Base-by-base conservation (phyloP, 2,888 invertebrate genomes). In the Enchytraeus crypticus region DNA sequence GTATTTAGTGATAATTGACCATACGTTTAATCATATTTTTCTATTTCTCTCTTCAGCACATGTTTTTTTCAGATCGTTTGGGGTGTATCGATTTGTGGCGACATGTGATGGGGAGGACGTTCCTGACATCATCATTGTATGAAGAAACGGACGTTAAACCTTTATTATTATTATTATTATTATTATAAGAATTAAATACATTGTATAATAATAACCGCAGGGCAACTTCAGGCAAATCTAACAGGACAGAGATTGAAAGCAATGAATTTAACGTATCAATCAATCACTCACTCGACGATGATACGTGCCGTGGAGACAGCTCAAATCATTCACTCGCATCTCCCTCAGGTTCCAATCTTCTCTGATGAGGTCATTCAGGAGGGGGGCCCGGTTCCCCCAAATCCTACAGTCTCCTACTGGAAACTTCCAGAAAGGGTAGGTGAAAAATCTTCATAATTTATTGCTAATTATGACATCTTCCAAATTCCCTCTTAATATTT, bases 321-420 rank as follows among this genome's bases (percentile, higher is more conserved):
- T 1, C 18, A 53, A 21, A 60, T 60, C 38, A 60, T 67, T 27
- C 62, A 59, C 45, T 5, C 33, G 11, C 57, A 65, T 43, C 38
- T 65, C 18, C 60, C 62, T 21, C 8, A 58, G 4, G 38, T 66
- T 14, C 49, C 59, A 1, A 32, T 66, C 14, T 26, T 23, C 5
- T 29, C 47, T 8, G 68, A 68, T 56, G 53, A 59, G 3, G 38
- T 61, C 51, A 33, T 68, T 11, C 21, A 51, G 21, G 68, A 68
- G 43, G 68, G 68, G 1, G 66, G 66, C 0, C 66, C 68, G 0
- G 47, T 62, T 14, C 53, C 53, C 23, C 68, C 68, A 2, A 45
- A 63, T 5, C 68, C 68, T 0, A 66, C 66, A 30, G 29, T 66
- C 38, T 59, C 55, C 14, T 65, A 67, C 58, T 68, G 66, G 66